A percentile compares a stretch with the other conserved stretches of the same genome.
Evolutionary conservation across 2,113 vertebrate genomes (phyloP).

Genomic region (Microtus pennsylvanicus): DNA sequence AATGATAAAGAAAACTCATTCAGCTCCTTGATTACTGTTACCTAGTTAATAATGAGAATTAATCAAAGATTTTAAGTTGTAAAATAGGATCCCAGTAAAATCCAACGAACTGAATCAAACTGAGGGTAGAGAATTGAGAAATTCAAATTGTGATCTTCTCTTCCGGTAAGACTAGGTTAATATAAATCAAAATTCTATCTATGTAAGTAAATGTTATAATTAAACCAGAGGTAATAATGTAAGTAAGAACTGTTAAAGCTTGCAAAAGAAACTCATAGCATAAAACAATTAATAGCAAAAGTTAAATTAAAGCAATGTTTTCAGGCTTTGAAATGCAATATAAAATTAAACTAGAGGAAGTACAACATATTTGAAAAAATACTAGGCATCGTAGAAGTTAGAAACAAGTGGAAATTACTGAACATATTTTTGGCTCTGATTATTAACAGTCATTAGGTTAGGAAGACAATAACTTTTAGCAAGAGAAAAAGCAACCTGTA

Average conservation of each 20-base stretch:
- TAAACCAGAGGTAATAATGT: slow-evolving; percentile 49
- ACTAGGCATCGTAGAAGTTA: slow-evolving; percentile 49
- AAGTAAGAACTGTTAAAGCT: slow-evolving; percentile 50
- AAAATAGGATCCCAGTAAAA: slow-evolving; percentile 51
- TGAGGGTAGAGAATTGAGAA: slow-evolving; percentile 3
- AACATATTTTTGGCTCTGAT: slow-evolving; percentile 58
- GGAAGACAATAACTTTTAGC: slow-evolving; percentile 41
- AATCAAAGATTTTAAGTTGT: slow-evolving; percentile 49
- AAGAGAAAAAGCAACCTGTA: slow-evolving; percentile 69
- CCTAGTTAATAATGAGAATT: slow-evolving; percentile 7
- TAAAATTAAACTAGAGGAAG: slow-evolving; percentile 48
- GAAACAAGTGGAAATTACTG: slow-evolving; percentile 59
- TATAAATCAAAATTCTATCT: slow-evolving; percentile 55
- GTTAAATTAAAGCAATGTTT: slow-evolving; percentile 33
- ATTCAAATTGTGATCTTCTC: slow-evolving; percentile 42
- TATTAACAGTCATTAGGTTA: slow-evolving; percentile 70
- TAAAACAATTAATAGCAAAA: slow-evolving; percentile 39
- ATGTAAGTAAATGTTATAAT: slow-evolving; percentile 39
- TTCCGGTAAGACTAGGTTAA: background rate
- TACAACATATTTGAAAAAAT: slow-evolving; percentile 5
- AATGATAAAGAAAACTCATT: slow-evolving; percentile 43
- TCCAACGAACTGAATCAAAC: background rate
- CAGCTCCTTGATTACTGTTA: slow-evolving; percentile 23
- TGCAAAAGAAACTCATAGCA: slow-evolving; percentile 29
- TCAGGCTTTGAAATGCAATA: slow-evolving; percentile 61